phyloP scores from a whole-genome alignment of 2,888 invertebrate species.

The Himalopsyche tibetana region DNA sequence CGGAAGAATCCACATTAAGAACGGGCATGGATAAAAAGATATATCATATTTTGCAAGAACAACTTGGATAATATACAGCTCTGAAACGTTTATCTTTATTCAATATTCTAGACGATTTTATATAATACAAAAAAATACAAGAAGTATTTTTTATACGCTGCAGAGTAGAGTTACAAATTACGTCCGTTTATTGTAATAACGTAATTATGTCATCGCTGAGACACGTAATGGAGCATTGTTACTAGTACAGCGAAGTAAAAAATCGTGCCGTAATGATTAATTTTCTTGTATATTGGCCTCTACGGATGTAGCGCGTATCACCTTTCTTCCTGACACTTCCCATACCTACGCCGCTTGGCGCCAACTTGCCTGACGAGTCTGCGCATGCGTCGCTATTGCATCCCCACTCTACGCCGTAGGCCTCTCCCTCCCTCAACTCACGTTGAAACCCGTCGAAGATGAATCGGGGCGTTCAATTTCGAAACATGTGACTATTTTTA shows the following conservation, averaged over 20 bases:
- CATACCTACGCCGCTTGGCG: constrained; percentile 17
- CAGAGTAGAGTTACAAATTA: constrained; percentile 12
- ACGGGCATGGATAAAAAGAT: too few relatives aligned
- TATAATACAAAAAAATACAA: not conserved
- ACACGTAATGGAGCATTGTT: not conserved
- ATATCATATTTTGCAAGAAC: too few relatives aligned
- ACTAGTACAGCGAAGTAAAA: not conserved
- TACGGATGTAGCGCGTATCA: constrained; percentile 7
- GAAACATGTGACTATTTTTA: not conserved
- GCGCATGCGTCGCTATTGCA: constrained; percentile 9
- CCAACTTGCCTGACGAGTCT: not conserved
- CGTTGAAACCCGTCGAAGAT: constrained; percentile 1
- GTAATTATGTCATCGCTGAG: not conserved
- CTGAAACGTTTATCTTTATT: too few relatives aligned
- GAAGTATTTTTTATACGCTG: not conserved
- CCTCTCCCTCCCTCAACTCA: not conserved
- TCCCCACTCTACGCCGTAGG: not conserved
- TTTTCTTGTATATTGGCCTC: constrained; percentile 22
- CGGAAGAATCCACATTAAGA: too few relatives aligned
- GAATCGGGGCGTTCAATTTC: not conserved
- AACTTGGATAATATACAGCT: too few relatives aligned
- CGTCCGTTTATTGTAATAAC: not conserved
- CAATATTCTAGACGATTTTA: too few relatives aligned
- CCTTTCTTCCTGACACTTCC: constrained; percentile 31
- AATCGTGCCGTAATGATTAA: constrained; percentile 14